Evolutionary conservation across 2,888 invertebrate genomes (phyloP).

Genomic region (Drosophila cracens): DNA sequence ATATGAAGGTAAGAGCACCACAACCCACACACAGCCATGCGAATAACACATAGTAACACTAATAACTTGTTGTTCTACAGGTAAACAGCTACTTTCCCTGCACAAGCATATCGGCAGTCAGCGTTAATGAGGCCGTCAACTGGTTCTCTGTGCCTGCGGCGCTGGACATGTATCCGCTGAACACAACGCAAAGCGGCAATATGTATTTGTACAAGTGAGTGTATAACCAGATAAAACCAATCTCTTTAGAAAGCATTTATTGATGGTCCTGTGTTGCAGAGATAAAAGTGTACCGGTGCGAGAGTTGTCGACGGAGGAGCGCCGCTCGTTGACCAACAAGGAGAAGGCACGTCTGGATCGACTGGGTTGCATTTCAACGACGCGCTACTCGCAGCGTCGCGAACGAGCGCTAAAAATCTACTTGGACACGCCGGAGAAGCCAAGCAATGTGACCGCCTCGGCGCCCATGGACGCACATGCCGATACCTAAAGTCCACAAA

Average conservation of each 20-base stretch:
- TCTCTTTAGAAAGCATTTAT: not conserved
- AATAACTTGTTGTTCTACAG: constrained; percentile 45
- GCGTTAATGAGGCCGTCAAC: constrained; percentile 87
- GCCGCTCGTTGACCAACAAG: constrained; percentile 87
- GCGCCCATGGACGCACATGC: constrained; percentile 66
- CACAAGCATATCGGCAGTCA: constrained; percentile 87
- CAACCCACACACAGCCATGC: not conserved
- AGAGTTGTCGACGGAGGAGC: constrained; percentile 87
- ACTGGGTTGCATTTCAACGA: constrained; percentile 82
- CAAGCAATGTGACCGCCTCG: constrained; percentile 69
- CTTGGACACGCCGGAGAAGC: constrained; percentile 86
- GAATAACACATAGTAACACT: not conserved
- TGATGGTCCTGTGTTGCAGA: constrained; percentile 83
- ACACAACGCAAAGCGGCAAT: constrained; percentile 87
- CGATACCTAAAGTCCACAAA: constrained; percentile 55
- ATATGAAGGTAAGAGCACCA: constrained; percentile 85
- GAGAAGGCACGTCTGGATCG: constrained; percentile 87
- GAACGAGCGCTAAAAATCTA: constrained; percentile 91
- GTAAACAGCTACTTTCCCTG: constrained; percentile 87
- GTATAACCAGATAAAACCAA: no score
- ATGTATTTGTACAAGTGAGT: constrained; percentile 89
- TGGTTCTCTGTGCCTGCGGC: constrained; percentile 87
- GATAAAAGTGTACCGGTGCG: constrained; percentile 87
- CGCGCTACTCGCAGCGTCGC: constrained; percentile 87
- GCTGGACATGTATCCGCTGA: constrained; percentile 87